These are phyloP conservation scores for Cyprinodon tularosa DNA, from an alignment of 2,113 vertebrate species.

Conservation along the genomic window DNA sequence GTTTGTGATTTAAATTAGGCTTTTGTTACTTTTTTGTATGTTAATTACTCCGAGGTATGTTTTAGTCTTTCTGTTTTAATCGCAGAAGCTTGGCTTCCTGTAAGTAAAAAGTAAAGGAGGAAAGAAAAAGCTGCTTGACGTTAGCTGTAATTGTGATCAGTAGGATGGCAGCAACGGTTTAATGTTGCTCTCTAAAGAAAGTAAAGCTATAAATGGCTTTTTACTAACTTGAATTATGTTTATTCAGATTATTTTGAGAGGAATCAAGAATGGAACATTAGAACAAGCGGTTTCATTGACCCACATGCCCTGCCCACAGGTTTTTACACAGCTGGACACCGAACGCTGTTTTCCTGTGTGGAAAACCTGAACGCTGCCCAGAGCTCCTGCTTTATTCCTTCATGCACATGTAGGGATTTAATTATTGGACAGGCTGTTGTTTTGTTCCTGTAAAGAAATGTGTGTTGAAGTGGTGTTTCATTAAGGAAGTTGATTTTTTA, in stretches of 20 bases:
- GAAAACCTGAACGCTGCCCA: slow-evolving; percentile 60
- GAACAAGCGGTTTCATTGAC: slow-evolving; percentile 39
- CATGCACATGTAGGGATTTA: slow-evolving; percentile 51
- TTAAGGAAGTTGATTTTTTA: slow-evolving; percentile 63
- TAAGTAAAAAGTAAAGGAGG: neutral
- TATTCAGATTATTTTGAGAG: slow-evolving; percentile 31
- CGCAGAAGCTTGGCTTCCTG: neutral
- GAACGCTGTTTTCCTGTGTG: slow-evolving; percentile 58
- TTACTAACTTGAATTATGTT: neutral
- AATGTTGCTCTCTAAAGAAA: slow-evolving; percentile 15
- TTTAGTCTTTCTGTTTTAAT: neutral
- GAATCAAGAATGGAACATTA: slow-evolving; percentile 16
- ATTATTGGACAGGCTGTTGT: slow-evolving; percentile 41
- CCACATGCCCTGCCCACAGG: slow-evolving; percentile 62
- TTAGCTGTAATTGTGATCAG: slow-evolving; percentile 19
- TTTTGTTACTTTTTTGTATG: neutral
- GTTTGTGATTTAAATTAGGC: neutral
- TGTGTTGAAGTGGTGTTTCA: slow-evolving; percentile 42
- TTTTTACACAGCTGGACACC: slow-evolving; percentile 48
- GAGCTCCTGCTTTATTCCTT: slow-evolving; percentile 54
- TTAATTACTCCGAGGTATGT: neutral
- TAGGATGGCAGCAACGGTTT: slow-evolving; percentile 16
- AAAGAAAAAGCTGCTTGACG: slow-evolving; percentile 4
- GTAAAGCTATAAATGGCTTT: neutral
- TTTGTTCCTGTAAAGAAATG: slow-evolving; percentile 55